Base-by-base conservation (phyloP, 2,797 vertebrate species). In the Fistularia tabacaria region DNA sequence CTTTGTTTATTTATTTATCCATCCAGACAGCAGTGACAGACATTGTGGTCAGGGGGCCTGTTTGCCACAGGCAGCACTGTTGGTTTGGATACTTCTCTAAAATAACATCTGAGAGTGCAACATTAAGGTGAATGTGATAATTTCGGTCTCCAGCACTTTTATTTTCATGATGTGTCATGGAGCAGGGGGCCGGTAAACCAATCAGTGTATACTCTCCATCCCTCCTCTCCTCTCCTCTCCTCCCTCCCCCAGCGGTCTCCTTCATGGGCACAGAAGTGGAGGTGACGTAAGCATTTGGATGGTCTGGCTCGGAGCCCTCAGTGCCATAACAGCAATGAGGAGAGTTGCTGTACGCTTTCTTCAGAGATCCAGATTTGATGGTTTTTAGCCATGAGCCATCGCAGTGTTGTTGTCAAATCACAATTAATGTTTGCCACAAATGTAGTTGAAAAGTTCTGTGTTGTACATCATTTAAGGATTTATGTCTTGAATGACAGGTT, bases 91-190 rank as follows among this genome's bases (percentile, higher is more conserved):
- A 55, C 66, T 51, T 68, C 75, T 82, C 87, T 87, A 87, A 82
- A 91, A 90, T 85, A 91, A 91, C 88, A 91, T 75, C 55, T 71
- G 76, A 88, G 83, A 84, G 87, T 85, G 86, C 88, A 88, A 79
- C 78, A 76, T 61, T 82, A 90, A 90, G 90, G 90, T 91, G 86
- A 85, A 91, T 63, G 89, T 85, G 88, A 91, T 91, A 80, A 92
- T 91, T 90, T 86, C 86, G 85, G 86, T 78, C 79, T 85, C 66
- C 39, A 62, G 73, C 81, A 82, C 84, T 89, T 90, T 88, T 88
- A 89, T 89, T 90, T 91, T 91, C 85, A 81, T 87, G 90, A 82
- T 89, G 90, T 90, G 89, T 92, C 87, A 91, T 82, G 70, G 82
- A 85, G 76, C 76, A 83, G 73, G 75, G 75, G 67, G 75, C 80